These are phyloP conservation scores for Cyrtodaria siliqua DNA, from an alignment of 2,888 invertebrate genomes.

Conservation along the genomic window DNA sequence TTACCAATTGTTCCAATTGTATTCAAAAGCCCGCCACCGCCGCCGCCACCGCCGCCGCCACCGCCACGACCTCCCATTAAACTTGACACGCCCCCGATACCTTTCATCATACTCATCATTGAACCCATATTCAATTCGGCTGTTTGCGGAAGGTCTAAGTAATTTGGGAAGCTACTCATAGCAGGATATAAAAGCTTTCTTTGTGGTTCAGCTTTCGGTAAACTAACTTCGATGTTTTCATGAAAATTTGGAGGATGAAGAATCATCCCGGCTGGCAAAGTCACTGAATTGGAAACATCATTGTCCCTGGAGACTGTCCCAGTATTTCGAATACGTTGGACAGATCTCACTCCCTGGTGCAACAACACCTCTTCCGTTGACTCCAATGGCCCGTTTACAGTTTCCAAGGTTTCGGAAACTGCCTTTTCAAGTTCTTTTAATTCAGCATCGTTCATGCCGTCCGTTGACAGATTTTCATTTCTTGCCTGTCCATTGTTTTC, in stretches of 20 bases:
- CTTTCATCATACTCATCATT: slow-evolving; percentile 19
- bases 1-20: slow-evolving; percentile 21
- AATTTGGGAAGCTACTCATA: slow-evolving; percentile 48
- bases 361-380: slow-evolving; percentile 42
- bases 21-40: slow-evolving; percentile 38
- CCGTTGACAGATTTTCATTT: too few species aligned
- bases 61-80: slow-evolving; percentile 38
- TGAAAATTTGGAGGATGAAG: neutral
- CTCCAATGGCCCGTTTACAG: slow-evolving; percentile 42
- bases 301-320: neutral
- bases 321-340: slow-evolving; percentile 25
- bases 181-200: slow-evolving; percentile 19
- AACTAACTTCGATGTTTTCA: slow-evolving; percentile 1
- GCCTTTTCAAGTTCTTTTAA: slow-evolving; percentile 28
- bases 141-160: slow-evolving; percentile 49
- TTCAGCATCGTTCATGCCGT: neutral
- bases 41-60: slow-evolving; percentile 25
- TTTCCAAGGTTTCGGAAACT: slow-evolving; percentile 41
- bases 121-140: slow-evolving; percentile 49
- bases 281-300: neutral
- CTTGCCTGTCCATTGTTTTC: too few species aligned
- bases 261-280: neutral
- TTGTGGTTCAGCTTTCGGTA: neutral
- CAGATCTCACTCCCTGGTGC: slow-evolving; percentile 45
- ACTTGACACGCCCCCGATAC: slow-evolving; percentile 16